Conservation (phyloP, 2,113 vertebrate genomes). For the Dendrocopos noguchii region DNA sequence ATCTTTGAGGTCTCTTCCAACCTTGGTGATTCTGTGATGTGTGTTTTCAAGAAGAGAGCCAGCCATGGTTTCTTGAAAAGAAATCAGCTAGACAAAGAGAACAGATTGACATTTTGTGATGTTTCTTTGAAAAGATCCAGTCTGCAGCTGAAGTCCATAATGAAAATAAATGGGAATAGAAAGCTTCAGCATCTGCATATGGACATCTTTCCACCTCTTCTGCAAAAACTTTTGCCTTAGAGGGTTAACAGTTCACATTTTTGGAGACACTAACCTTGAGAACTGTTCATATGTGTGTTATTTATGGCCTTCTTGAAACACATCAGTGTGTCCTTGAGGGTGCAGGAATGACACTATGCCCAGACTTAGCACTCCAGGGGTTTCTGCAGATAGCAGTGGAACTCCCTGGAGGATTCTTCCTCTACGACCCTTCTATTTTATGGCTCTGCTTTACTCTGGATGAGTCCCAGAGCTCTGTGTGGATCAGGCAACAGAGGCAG, state of each 20-base stretch:
- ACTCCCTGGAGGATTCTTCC: neutral
- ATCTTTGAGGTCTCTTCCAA: no score
- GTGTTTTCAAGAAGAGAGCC: no score
- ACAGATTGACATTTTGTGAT: neutral
- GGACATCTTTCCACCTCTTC: neutral
- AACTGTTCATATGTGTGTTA: neutral
- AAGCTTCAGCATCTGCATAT: neutral
- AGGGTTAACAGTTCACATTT: neutral
- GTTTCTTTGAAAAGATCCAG: neutral
- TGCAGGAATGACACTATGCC: neutral
- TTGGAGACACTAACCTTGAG: neutral
- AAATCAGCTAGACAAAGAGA: neutral
- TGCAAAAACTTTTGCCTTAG: neutral
- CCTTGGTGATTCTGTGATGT: no score
- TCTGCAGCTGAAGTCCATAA: neutral
- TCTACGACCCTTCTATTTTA: neutral
- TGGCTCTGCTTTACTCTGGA: neutral
- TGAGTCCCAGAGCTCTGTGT: neutral
- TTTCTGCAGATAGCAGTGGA: neutral
- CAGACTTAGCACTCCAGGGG: neutral
- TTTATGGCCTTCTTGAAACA: slow-evolving; percentile 12
- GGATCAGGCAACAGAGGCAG: neutral
- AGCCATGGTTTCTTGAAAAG: neutral
- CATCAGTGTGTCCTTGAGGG: neutral
- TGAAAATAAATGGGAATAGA: neutral